Base-by-base conservation (phyloP, 2,888 invertebrate species). In the Ornithoptera priamus region DNA sequence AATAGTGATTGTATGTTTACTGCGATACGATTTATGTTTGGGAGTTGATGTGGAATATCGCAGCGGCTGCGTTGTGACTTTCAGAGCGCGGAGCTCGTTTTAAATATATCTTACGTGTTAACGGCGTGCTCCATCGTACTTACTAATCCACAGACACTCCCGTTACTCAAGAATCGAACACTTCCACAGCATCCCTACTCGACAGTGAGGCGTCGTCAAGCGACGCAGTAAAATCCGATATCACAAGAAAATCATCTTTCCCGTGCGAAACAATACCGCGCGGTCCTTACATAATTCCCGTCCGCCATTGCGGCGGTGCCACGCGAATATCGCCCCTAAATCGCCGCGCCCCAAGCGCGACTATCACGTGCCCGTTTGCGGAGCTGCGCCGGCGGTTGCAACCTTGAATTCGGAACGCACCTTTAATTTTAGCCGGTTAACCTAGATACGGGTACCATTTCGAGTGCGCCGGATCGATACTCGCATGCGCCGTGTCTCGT, bases 341-440 rank as follows among this genome's bases (percentile, higher is more conserved):
- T 81, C 82, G 75, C 77, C 76, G 76, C 78, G 78, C 82, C 82
- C 85, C 81, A 77, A 80, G 82, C 80, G 79, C 83, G 83, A 84
- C 85, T 83, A 77, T 88, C 85, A 88, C 89, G 84, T 88, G 86
- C 84, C 85, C 85, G 88, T 88, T 88, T 90, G 86, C 81, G 84
- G 87, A 82, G 83, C 87, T 89, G 90, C 89, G 90, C 90, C 86
- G 88, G 90, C 89, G 89, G 80, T 86, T 81, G 83, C 88, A 90
- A 89, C 91, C 91, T 91, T 91, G 91, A 90, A 89, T 87, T 85
- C 79, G 82, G 87, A 88, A 91, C 91, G 90, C 90, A 92, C 92
- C 92, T 92, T 91, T 91, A 90, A 91, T 88, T 90, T 90, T 92
- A 92, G 92, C 90, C 90, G 91, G 89, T 85, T 92, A 92, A 92